These are phyloP conservation scores for Saccostrea echinata DNA, from an alignment of 1,140 invertebrate species.

Conservation along the genomic window DNA sequence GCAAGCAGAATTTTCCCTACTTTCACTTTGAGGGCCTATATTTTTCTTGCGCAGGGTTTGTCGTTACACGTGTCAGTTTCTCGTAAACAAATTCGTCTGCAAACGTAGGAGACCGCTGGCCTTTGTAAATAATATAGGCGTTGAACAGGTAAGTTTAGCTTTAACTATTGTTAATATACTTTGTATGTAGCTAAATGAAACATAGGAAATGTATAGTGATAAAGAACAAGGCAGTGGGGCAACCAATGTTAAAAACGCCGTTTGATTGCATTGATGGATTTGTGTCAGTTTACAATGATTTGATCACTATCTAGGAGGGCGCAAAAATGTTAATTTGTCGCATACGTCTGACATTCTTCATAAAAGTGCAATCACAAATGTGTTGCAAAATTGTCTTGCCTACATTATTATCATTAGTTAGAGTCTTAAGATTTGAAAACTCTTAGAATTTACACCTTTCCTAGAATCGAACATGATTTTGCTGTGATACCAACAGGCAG, in stretches of 20 bases:
- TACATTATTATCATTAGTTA: no score
- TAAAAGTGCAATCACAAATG: no score
- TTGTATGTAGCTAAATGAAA: no score
- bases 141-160: neutral
- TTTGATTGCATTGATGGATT: no score
- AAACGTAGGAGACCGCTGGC: neutral
- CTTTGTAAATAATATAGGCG: neutral
- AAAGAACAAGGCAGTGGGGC: no score
- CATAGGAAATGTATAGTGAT: no score
- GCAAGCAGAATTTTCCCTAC: neutral
- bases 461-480: no score
- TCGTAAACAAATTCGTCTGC: constrained; percentile 27
- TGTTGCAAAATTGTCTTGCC: no score
- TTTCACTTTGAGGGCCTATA: neutral
- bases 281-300: neutral
- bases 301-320: neutral
- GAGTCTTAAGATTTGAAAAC: no score
- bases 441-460: no score
- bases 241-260: no score
- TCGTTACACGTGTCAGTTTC: constrained; percentile 16
- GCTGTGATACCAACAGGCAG: no score
- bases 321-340: neutral
- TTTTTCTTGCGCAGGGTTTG: neutral
- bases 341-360: neutral
- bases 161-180: neutral